phyloP scores from a whole-genome alignment of 2,113 vertebrate species.

The Gulo gulo region DNA sequence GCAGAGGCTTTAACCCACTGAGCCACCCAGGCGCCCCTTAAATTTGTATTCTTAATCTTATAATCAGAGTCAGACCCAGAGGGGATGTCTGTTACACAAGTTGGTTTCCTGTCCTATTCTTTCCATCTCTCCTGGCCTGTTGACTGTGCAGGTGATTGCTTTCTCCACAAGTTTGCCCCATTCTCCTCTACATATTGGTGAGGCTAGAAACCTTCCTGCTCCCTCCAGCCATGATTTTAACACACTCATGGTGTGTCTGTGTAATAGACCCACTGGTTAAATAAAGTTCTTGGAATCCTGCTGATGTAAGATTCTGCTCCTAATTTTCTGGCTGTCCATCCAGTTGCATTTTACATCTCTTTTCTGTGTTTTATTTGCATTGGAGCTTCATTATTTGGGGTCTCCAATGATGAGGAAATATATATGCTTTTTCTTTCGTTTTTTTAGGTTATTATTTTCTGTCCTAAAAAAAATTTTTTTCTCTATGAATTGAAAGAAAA shows the following conservation, averaged over 20 bases:
- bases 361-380: background rate
- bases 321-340: background rate
- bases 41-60: background rate
- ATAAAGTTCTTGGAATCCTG: background rate
- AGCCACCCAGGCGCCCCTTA: background rate
- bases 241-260: background rate
- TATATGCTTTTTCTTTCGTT: background rate
- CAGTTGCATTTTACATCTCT: background rate
- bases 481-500: background rate
- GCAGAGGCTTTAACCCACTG: too few species aligned
- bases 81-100: background rate
- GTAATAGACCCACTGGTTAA: background rate
- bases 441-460: slow-evolving; percentile 23
- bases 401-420: background rate
- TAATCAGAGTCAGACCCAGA: background rate
- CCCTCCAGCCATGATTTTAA: background rate
- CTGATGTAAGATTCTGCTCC: background rate
- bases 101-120: background rate
- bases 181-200: background rate
- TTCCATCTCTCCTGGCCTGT: background rate
- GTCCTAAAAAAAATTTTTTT: background rate
- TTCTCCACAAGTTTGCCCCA: background rate
- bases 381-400: background rate
- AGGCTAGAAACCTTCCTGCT: background rate
- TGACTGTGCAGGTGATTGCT: background rate